Evolutionary conservation across 1,140 invertebrate species (phyloP).

Genomic region (Monochamus saltuarius): DNA sequence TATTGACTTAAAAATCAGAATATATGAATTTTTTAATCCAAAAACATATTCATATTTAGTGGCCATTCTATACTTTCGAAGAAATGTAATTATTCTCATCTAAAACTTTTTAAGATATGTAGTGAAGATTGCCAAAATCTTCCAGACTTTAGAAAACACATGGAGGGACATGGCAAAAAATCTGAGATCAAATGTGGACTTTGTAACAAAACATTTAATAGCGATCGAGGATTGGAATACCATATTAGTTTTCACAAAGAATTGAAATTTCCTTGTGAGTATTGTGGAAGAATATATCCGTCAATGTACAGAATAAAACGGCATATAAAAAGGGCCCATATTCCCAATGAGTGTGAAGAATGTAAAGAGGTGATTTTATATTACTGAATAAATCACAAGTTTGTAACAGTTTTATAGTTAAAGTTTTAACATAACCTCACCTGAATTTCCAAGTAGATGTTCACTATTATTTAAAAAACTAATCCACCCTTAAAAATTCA

Average conservation of each 20-base stretch:
- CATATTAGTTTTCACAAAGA: slow-evolving; percentile 38
- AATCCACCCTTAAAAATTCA: neutral
- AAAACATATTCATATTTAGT: no score
- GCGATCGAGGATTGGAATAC: slow-evolving; percentile 29
- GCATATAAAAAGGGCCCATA: slow-evolving; percentile 39
- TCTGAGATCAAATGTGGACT: slow-evolving; percentile 33
- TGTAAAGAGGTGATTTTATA: slow-evolving; percentile 36
- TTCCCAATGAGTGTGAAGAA: slow-evolving; percentile 36
- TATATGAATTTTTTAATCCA: no score
- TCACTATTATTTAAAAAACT: neutral
- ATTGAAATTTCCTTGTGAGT: slow-evolving; percentile 41
- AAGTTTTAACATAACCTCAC: neutral
- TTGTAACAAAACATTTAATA: slow-evolving; percentile 36
- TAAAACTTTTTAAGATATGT: slow-evolving; percentile 30
- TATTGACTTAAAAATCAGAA: no score
- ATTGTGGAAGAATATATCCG: slow-evolving; percentile 38
- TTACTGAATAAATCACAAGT: slow-evolving; percentile 23
- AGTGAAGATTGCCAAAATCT: slow-evolving; percentile 26
- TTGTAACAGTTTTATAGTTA: no score
- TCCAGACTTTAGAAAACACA: slow-evolving; percentile 27
- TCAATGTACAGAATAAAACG: slow-evolving; percentile 38
- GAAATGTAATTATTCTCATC: slow-evolving; percentile 5
- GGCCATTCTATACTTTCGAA: neutral
- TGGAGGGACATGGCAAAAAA: slow-evolving; percentile 27
- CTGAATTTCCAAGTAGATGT: no score